phyloP scores from a whole-genome alignment of 2,797 vertebrate species.

The Phalanger gymnotis region DNA sequence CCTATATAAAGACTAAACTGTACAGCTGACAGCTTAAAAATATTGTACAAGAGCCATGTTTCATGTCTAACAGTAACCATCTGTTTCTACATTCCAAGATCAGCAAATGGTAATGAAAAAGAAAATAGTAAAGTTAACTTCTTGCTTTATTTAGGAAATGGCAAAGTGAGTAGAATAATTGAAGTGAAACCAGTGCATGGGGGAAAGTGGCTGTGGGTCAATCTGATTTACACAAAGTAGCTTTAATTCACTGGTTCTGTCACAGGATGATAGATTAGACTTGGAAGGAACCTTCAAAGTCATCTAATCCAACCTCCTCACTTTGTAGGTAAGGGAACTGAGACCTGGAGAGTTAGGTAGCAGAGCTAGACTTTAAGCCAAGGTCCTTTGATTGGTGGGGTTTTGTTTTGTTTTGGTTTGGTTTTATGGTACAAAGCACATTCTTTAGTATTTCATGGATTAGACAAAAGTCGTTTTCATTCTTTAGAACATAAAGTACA shows the following conservation, averaged over 20 bases:
- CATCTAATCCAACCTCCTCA: neutral
- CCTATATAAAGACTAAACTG: slow-evolving; percentile 69
- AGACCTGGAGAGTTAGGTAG: neutral
- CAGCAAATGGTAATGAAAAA: slow-evolving; percentile 72
- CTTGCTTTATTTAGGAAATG: neutral
- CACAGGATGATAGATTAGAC: neutral
- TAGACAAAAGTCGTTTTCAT: neutral
- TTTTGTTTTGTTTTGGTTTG: no score
- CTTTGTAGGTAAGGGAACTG: neutral
- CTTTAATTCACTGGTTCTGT: neutral
- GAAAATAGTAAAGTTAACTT: slow-evolving; percentile 38
- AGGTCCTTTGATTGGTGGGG: neutral
- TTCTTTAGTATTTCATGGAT: neutral
- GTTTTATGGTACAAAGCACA: neutral
- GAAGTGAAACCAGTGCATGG: neutral
- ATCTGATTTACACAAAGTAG: neutral
- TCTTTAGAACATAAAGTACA: neutral
- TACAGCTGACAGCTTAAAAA: slow-evolving; percentile 77
- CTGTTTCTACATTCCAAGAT: slow-evolving; percentile 79
- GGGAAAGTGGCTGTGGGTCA: neutral
- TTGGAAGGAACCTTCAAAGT: neutral
- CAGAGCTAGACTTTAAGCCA: neutral
- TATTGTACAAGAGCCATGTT: slow-evolving; percentile 39
- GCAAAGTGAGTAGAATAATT: neutral
- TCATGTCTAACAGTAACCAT: slow-evolving; percentile 61